Evolutionary conservation across 2,888 invertebrate genomes (phyloP), one percentile per base, ranked within the genome.

Genomic region (Callyntrura guangdongensis): DNA sequence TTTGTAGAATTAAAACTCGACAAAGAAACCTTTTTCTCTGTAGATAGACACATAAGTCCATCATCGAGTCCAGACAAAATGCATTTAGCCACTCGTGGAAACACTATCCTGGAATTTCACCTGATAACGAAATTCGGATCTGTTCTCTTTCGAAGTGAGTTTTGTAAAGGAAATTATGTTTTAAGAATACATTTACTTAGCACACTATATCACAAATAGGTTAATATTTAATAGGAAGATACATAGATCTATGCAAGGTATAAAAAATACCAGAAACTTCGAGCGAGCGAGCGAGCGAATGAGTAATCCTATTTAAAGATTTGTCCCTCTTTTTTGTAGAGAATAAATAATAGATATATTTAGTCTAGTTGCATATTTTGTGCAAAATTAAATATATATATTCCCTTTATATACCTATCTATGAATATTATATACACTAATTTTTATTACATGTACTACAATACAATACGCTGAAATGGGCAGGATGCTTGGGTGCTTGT

Each of bases 401-500:
- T 17, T 64, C 17, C n/a, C 11, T 45, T 45, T 20, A 12, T 77
- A 49, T 14, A 53, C 14, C 53, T 8, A 59, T 56, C 9, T 12
- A 14, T 56, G n/a, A 14, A n/a, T 56, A 56, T 17, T 59, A 61
- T 59, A 61, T n/a, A 45, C 5, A 2, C 36, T 72, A 72, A 17
- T 5, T 49, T 22, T 49, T n/a, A 49, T 77, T 77, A 49, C 14
- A 36, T 36, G 6, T 36, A 49, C 49, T 17, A n/a, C n/a, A n/a
- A n/a, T 64, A 61, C 27, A 84, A 84, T 22, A 45, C 25, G 17
- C 36, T 53, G 14, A 56, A 56, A 82, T n/a, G 67, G 85, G 79
- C 90, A 90, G 90, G 90, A 90, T 90, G 90, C 69, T 90, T 90
- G 90, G 90, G 90, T 90, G 90, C 90, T 90, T 90, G 90, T 90